A percentile compares a stretch with the other conserved stretches of the same genome.
phyloP scores from a whole-genome alignment of 92 coral and sea anemone genomes.

The Diadumene lineata region DNA sequence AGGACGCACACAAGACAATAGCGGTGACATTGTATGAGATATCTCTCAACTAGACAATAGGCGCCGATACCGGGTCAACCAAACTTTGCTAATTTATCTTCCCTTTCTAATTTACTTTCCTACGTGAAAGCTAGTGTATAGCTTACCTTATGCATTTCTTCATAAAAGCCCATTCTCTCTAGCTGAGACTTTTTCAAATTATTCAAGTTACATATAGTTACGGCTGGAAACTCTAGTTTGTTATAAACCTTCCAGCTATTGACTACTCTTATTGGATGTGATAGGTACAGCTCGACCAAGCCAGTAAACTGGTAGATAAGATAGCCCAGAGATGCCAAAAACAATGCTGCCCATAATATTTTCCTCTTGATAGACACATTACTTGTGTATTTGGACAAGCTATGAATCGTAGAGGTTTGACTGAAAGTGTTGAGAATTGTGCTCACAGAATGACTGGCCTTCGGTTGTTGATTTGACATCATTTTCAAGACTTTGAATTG shows the following conservation, averaged over 20 bases:
- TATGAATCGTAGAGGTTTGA: constrained; percentile 10
- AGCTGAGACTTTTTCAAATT: constrained; percentile 22
- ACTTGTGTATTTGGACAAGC: neutral
- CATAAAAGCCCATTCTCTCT: constrained; percentile 1
- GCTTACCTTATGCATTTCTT: neutral
- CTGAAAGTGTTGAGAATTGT: neutral
- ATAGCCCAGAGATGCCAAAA: constrained; percentile 25
- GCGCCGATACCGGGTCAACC: too few species aligned
- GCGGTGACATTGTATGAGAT: neutral
- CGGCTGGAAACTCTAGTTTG: constrained; percentile 37
- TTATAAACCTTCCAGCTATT: neutral
- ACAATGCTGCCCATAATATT: constrained; percentile 17
- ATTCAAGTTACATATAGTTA: constrained; percentile 47
- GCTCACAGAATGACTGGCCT: neutral
- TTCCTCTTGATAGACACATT: neutral
- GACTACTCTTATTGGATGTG: constrained; percentile 24
- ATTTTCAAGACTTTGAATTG: too few species aligned
- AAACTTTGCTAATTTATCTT: too few species aligned
- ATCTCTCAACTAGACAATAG: neutral
- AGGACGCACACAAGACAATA: too few species aligned
- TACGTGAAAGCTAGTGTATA: neutral
- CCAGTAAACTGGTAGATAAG: constrained; percentile 11
- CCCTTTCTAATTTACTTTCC: neutral
- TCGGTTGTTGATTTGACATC: neutral
- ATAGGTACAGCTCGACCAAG: neutral